A percentile compares a stretch with the other conserved stretches of the same genome.
Conservation (phyloP, 2,888 invertebrate genomes). For the Gandaritis pyraliata region DNA sequence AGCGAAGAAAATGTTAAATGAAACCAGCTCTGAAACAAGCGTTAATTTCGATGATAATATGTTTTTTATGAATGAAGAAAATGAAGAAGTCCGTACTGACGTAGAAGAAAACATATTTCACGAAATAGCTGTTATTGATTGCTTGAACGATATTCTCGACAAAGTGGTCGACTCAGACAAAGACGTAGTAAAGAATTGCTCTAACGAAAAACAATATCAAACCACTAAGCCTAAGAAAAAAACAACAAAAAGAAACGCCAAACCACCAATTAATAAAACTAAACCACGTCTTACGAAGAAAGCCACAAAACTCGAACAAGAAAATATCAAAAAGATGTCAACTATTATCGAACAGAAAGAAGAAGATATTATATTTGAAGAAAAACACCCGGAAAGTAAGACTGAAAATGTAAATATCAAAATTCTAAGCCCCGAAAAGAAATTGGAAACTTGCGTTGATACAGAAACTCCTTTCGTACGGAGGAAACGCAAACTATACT, state of each 20-base stretch:
- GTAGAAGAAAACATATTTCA: constrained; percentile 43
- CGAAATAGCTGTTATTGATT: constrained; percentile 60
- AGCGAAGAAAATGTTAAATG: constrained; percentile 66
- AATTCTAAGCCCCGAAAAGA: constrained; percentile 13
- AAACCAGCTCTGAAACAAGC: constrained; percentile 61
- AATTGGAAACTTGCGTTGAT: constrained; percentile 15
- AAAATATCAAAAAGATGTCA: constrained; percentile 50
- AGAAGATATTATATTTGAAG: constrained; percentile 35
- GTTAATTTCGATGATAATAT: constrained; percentile 52
- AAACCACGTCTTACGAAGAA: constrained; percentile 37
- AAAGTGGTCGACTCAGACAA: constrained; percentile 53
- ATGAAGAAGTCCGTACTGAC: constrained; percentile 40
- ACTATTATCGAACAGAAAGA: constrained; percentile 52
- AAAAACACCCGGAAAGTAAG: constrained; percentile 3
- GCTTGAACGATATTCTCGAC: constrained; percentile 64
- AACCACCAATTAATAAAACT: constrained; percentile 43
- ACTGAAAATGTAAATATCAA: constrained; percentile 19
- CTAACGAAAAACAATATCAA: constrained; percentile 30
- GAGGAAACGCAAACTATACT: constrained; percentile 71
- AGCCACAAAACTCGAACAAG: constrained; percentile 41
- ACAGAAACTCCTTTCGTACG: constrained; percentile 35
- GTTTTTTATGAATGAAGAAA: constrained; percentile 41
- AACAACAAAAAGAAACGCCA: constrained; percentile 43
- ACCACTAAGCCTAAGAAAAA: constrained; percentile 32
- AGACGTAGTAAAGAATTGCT: not conserved